Percentiles rank a stretch among this genome's conserved stretches.
Evolutionary conservation across 2,888 invertebrate genomes (phyloP).

Genomic region (Ichneumon xanthorius): DNA sequence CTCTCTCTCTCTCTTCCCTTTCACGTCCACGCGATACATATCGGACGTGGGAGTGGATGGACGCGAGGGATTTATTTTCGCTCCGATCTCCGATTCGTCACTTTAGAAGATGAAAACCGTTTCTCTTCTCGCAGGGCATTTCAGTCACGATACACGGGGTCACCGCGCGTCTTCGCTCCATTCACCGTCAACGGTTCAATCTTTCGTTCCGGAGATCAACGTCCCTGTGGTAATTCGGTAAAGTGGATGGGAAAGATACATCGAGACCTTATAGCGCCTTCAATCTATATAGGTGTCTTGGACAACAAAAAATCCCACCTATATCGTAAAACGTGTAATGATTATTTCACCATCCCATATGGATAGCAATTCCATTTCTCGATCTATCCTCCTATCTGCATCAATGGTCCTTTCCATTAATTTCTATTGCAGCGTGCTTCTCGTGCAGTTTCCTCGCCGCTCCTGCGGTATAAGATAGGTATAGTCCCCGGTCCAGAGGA

Average conservation of each 20-base stretch:
- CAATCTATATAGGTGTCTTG: neutral
- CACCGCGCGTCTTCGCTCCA: slow-evolving; percentile 42
- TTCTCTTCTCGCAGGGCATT: slow-evolving; percentile 31
- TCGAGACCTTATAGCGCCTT: neutral
- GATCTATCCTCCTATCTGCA: neutral
- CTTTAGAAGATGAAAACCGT: slow-evolving; percentile 60
- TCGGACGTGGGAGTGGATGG: slow-evolving; percentile 41
- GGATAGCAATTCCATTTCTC: slow-evolving; percentile 6
- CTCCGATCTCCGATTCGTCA: slow-evolving; percentile 58
- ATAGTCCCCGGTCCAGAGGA: neutral
- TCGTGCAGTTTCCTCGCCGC: neutral
- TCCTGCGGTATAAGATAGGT: neutral
- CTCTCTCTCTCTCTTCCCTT: slow-evolving; percentile 13
- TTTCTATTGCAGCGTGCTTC: slow-evolving; percentile 12
- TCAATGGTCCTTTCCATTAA: slow-evolving; percentile 41
- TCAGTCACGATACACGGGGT: slow-evolving; percentile 40
- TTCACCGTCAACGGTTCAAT: slow-evolving; percentile 52
- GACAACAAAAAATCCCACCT: neutral
- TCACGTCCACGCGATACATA: slow-evolving; percentile 29
- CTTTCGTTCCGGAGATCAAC: slow-evolving; percentile 33
- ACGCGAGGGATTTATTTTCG: slow-evolving; percentile 29
- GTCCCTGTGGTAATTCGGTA: slow-evolving; percentile 76
- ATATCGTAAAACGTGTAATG: slow-evolving; percentile 21
- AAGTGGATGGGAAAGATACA: slow-evolving; percentile 69
- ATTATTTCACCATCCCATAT: slow-evolving; percentile 17